A percentile compares a stretch with the other conserved stretches of the same genome.
Evolutionary conservation across 1,140 invertebrate genomes (phyloP).

Genomic region (Brachionus angularis): DNA sequence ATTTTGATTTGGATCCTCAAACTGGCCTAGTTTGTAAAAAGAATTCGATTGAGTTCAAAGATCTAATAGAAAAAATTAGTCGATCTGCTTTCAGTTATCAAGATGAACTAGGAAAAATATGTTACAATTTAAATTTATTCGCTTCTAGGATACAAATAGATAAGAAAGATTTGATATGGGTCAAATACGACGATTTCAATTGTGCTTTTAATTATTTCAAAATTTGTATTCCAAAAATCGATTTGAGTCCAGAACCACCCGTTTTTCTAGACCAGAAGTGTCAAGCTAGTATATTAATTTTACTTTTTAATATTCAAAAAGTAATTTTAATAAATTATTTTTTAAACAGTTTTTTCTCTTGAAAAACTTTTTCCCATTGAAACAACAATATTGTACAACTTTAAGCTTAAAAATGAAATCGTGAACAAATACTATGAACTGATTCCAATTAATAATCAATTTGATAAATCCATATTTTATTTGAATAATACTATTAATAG

Average conservation of each 20-base stretch:
- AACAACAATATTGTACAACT: neutral
- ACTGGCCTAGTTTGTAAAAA: slow-evolving; percentile 16
- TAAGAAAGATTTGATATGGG: neutral
- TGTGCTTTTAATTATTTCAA: slow-evolving; percentile 36
- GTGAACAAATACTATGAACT: neutral
- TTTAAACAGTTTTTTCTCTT: neutral
- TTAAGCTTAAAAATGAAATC: neutral
- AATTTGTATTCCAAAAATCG: neutral
- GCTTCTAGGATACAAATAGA: neutral
- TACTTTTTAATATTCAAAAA: neutral
- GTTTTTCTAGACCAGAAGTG: neutral
- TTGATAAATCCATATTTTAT: slow-evolving; percentile 7
- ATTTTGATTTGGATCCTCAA: neutral
- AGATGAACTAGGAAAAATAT: slow-evolving; percentile 2
- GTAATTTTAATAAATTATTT: neutral
- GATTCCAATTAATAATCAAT: neutral
- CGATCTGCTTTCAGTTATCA: neutral
- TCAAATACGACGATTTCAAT: neutral
- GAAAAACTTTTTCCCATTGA: slow-evolving; percentile 15
- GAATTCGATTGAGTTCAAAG: neutral
- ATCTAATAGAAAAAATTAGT: slow-evolving; percentile 6
- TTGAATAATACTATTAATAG: neutral
- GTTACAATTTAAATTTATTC: slow-evolving; percentile 10
- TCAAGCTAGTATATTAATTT: neutral
- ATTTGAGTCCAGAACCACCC: neutral